Conservation (phyloP, 2,797 vertebrate genomes). For the Macropodus opercularis region DNA sequence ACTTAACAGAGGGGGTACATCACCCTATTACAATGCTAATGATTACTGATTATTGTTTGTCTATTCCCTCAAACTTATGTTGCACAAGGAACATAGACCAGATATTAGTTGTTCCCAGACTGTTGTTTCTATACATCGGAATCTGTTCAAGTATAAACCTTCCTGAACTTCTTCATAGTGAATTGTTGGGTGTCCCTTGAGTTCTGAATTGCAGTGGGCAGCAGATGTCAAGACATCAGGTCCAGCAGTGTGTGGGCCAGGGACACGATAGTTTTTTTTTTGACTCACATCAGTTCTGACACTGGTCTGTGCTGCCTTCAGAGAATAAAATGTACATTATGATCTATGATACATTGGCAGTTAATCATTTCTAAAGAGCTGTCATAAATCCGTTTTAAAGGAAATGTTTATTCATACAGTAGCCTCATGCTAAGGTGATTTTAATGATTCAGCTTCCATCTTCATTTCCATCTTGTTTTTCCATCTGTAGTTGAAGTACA, state of each 20-base stretch:
- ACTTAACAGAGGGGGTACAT: no score
- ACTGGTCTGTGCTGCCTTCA: not conserved
- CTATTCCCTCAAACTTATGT: not conserved
- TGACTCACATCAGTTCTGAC: not conserved
- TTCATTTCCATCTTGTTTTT: constrained; percentile 9
- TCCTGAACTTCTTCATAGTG: not conserved
- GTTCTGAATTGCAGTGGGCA: not conserved
- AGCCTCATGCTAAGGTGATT: constrained; percentile 31
- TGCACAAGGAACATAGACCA: not conserved
- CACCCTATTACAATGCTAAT: no score
- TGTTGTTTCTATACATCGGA: not conserved
- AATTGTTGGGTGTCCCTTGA: not conserved
- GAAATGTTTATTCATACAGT: constrained; percentile 11
- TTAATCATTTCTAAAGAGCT: not conserved
- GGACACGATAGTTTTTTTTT: not conserved
- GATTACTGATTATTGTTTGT: no score
- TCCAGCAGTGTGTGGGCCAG: not conserved
- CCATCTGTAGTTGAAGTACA: constrained; percentile 16
- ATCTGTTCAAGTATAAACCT: not conserved
- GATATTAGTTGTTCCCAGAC: not conserved
- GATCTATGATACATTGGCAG: not conserved
- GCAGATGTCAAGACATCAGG: not conserved
- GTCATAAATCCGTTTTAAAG: not conserved
- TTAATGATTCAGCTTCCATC: constrained; percentile 21
- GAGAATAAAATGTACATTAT: not conserved